Percentiles rank a stretch among this genome's conserved stretches.
Conservation (phyloP, 2,797 vertebrate species). For the Mus minutoides region DNA sequence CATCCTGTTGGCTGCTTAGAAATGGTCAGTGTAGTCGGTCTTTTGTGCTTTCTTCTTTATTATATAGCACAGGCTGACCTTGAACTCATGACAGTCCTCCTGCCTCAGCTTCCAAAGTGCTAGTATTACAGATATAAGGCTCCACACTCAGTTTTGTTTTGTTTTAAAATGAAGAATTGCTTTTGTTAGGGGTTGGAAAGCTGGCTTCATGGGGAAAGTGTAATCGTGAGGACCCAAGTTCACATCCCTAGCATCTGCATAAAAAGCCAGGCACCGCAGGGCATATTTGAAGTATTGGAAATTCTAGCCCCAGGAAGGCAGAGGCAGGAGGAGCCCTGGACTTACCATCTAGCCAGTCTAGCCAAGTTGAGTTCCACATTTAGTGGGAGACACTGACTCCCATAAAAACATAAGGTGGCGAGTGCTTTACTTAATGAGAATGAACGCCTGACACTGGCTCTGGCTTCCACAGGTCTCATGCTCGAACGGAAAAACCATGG, state of each 20-base stretch:
- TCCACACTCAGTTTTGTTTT: neutral
- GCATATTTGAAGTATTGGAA: neutral
- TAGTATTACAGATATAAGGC: neutral
- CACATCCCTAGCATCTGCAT: neutral
- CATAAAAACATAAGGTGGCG: neutral
- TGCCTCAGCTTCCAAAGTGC: neutral
- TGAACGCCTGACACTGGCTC: neutral
- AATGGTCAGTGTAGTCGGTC: neutral
- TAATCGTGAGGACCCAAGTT: neutral
- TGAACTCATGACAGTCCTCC: neutral
- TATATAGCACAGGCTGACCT: neutral
- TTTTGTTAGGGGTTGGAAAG: neutral
- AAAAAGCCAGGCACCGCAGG: neutral
- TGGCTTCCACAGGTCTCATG: neutral
- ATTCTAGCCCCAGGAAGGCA: neutral
- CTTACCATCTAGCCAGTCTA: neutral
- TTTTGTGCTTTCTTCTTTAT: constrained; percentile 32
- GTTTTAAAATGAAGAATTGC: constrained; percentile 38
- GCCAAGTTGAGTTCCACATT: neutral
- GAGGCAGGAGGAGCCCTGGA: neutral
- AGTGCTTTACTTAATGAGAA: neutral
- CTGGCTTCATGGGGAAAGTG: neutral
- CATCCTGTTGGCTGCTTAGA: constrained; percentile 27
- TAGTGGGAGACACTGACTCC: neutral
- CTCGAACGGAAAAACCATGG: neutral